A percentile compares a stretch with the other conserved stretches of the same genome.
These are phyloP conservation scores for Oscarella lobularis DNA, from an alignment of 37 sponge, comb jelly and placozoan species.

Conservation along the genomic window DNA sequence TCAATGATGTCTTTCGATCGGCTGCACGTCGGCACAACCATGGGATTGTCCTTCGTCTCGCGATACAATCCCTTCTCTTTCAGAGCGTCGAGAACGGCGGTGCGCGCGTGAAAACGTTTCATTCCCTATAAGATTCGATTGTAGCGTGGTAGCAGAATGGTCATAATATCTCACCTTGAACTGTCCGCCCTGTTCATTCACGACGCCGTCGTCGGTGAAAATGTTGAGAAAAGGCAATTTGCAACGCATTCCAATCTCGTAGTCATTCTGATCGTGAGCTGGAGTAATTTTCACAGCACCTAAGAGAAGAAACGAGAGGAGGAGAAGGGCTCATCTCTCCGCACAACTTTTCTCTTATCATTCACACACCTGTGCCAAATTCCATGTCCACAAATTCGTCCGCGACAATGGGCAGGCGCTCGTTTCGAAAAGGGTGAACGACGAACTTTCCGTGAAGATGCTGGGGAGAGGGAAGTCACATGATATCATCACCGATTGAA, in stretches of 20 bases:
- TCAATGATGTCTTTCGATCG: constrained; percentile 96
- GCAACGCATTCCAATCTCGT: constrained; percentile 87
- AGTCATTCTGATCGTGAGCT: constrained; percentile 95
- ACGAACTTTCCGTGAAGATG: constrained; percentile 55
- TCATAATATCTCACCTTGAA: constrained; percentile 26
- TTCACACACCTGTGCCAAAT: constrained; percentile 70
- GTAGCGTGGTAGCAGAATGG: too few species aligned
- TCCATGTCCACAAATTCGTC: constrained; percentile 88
- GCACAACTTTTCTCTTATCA: background rate
- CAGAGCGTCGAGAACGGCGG: constrained; percentile 75
- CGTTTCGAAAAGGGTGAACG: constrained; percentile 74
- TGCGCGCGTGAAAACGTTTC: constrained; percentile 83
- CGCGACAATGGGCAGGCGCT: constrained; percentile 64
- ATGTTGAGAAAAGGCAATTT: constrained; percentile 78
- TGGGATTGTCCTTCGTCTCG: constrained; percentile 68
- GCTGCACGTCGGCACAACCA: constrained; percentile 92
- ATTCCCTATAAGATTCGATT: too few species aligned
- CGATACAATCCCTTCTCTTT: constrained; percentile 82
- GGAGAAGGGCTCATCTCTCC: background rate
- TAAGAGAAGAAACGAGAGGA: background rate
- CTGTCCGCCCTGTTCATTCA: constrained; percentile 54
- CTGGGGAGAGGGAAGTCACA: constrained; percentile 11
- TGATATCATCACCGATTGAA: background rate
- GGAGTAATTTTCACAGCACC: constrained; percentile 98
- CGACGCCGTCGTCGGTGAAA: constrained; percentile 82